These are phyloP conservation scores for Esox masquinongy DNA, from an alignment of 2,797 vertebrate species.

Conservation along the genomic window DNA sequence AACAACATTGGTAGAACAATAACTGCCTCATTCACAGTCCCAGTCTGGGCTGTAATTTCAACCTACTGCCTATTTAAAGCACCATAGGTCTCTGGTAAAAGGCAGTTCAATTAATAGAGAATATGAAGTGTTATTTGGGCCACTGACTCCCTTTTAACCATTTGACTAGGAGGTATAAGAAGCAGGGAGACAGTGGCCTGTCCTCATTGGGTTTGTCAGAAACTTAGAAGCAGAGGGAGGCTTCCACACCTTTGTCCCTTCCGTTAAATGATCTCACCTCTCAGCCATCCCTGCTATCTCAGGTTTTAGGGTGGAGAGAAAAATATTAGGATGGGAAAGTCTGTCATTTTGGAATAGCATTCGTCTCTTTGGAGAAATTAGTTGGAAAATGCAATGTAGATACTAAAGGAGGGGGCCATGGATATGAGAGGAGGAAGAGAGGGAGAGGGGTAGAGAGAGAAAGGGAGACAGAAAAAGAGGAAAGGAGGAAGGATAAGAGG, in stretches of 20 bases:
- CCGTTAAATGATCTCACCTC: constrained; percentile 46
- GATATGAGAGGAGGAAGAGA: neutral
- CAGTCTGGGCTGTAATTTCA: constrained; percentile 19
- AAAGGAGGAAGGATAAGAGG: neutral
- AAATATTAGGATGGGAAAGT: constrained; percentile 40
- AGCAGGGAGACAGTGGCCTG: constrained; percentile 9
- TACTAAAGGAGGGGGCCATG: neutral
- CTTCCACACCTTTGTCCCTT: neutral
- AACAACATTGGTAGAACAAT: constrained; percentile 51
- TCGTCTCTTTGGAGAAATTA: constrained; percentile 8
- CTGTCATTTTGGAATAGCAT: constrained; percentile 14
- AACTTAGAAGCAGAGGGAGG: neutral
- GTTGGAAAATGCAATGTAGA: neutral
- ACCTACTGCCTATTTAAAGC: neutral
- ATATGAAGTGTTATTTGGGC: neutral
- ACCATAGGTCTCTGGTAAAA: neutral
- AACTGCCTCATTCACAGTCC: constrained; percentile 36
- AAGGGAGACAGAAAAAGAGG: neutral
- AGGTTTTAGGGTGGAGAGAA: constrained; percentile 39
- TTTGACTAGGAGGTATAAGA: neutral
- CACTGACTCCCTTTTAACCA: neutral
- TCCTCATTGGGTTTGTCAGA: neutral
- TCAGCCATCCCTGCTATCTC: constrained; percentile 39
- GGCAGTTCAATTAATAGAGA: neutral
- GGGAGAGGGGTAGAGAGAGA: neutral